Conservation (phyloP, 2,888 invertebrate genomes). For the Perizoma affinitatum region DNA sequence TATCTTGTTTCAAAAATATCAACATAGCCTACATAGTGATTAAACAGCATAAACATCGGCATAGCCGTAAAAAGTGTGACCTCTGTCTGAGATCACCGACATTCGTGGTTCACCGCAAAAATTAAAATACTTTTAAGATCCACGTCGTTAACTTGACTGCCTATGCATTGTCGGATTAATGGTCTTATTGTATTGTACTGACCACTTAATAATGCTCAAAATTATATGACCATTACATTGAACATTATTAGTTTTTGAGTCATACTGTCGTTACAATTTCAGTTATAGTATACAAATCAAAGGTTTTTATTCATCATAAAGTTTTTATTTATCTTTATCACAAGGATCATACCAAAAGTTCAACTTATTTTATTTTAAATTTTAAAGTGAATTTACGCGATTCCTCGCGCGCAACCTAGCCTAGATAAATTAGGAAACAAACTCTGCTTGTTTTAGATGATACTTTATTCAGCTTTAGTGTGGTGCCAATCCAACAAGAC, state of each 20-base stretch:
- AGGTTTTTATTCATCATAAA: no score
- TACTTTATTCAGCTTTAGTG: no score
- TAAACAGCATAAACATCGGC: slow-evolving; percentile 37
- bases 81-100: slow-evolving; percentile 40
- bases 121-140: slow-evolving; percentile 62
- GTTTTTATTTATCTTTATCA: no score
- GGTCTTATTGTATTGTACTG: slow-evolving; percentile 25
- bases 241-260: slow-evolving; percentile 19
- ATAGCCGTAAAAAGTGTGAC: slow-evolving; percentile 33
- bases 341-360: no score
- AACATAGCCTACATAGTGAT: slow-evolving; percentile 25
- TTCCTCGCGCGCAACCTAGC: no score
- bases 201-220: slow-evolving; percentile 44
- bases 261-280: no score
- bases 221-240: slow-evolving; percentile 30
- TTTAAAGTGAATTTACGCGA: no score
- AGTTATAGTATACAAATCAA: no score
- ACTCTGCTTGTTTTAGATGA: no score
- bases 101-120: slow-evolving; percentile 67
- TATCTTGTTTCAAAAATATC: slow-evolving; percentile 2
- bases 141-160: slow-evolving; percentile 62
- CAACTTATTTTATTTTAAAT: no score
- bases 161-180: slow-evolving; percentile 61
- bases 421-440: no score
- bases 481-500: no score